Evolutionary conservation across 2,113 vertebrate genomes (phyloP), one percentile per base, ranked within the genome.

Genomic region (Neotragus moschatus): DNA sequence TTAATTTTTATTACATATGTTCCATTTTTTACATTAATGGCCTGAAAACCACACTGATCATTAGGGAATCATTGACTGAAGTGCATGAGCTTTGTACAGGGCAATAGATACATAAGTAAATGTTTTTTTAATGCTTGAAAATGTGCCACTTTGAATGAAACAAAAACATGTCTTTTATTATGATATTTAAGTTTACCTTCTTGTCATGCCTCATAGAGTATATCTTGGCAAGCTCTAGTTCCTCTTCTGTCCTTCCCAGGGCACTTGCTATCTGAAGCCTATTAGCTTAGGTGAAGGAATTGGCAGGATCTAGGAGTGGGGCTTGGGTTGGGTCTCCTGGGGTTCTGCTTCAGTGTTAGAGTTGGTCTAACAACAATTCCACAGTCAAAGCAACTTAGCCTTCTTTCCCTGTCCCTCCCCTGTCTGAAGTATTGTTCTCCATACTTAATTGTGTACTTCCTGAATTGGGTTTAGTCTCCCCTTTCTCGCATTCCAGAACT

Each of bases 31-130:
- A 51, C 36, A 47, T 60, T 6, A 61, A 17, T 36, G 10, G 7
- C 26, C 13, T 25, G 9, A 58, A 81, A n/a, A 19, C 3, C 13
- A 61, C 43, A 28, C 7, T 75, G 8, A 90, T 58, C 21, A 61
- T 23, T 21, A 77, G 2, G 2, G 61, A 53, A 80, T 81, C 4
- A 25, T 28, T 82, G 39, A 17, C 16, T 36, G 19, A 56, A 49
- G 45, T 1, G 0, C 0, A 1, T 49, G 51, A 28, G 33, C n/a
- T 82, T 92, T 87, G 12, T 33, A 9, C 7, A n/a, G 4, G 0
- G 0, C 6, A 88, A 9, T 11, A 79, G 19, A 47, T 30, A 47
- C 23, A 58, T 16, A 88, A 2, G 5, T n/a, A 16, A 36, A 23
- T 43, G 0, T n/a, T n/a, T 5, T 73, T 61, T 61, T 91, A 39